Base-by-base conservation (phyloP, 1,140 invertebrate species). In the Pseudomyrmex sp. region DNA sequence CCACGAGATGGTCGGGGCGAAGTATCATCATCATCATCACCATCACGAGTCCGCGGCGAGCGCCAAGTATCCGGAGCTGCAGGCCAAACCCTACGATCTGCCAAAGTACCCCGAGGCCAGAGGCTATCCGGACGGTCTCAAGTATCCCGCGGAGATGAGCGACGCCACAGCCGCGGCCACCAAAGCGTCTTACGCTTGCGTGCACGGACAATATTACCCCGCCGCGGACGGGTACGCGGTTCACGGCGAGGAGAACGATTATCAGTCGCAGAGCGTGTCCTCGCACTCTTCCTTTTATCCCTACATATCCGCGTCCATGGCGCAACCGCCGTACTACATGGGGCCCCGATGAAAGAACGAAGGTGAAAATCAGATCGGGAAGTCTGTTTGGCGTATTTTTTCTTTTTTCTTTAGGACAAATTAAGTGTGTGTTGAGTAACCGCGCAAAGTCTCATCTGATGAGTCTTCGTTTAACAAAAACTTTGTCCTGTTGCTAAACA, bases 261-360 rank as follows among this genome's bases (percentile, higher is more conserved):
- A 92, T 79, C 93, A 93, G 59, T 65, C 89, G 1, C 93, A 93
- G 76, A 82, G 69, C 3, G 88, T 93, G 20, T 82, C 92, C 0
- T 69, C 91, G 0, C 93, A 93, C 54, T 63, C 74, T 52, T 90
- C 93, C 0, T 94, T 94, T 86, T 94, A 94, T 76, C 93, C 94
- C 0, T 94, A 94, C 56, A 92, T 94, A 73, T 91, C 93, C 8
- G 88, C 93, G 1, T 91, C 93, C 9, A 91, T 94, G 90, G 80
- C 90, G 0, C 93, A 93, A 82, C 85, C 93, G 9, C 91, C 94
- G 7, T 93, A 94, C 80, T 94, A 94, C 72, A 94, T 94, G 91
- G 92, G 91, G 12, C 94, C 93, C 0, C 92, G 93, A 85, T 94
- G 92, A 82, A 82, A 26, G 26, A 26, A 26, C 26, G 3, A 26